A percentile compares a stretch with the other conserved stretches of the same genome.
These are phyloP conservation scores for Hypsibius dujardini DNA, from an alignment of 1,140 invertebrate genomes.

Conservation along the genomic window DNA sequence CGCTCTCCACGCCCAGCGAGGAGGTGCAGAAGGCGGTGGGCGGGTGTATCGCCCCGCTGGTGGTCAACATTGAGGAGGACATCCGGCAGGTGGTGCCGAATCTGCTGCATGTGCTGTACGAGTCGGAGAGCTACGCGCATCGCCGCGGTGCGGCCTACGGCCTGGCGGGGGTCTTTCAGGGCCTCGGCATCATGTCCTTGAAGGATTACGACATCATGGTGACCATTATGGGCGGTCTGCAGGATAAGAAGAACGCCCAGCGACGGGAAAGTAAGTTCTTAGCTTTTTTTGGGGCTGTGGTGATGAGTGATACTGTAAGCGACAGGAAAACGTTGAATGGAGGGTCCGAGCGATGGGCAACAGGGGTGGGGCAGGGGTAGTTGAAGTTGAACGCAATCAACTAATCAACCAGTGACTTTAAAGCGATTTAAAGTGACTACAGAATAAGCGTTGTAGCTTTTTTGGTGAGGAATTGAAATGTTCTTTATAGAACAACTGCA, in stretches of 20 bases:
- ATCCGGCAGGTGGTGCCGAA: slow-evolving; percentile 69
- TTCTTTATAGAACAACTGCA: no score
- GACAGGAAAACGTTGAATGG: no score
- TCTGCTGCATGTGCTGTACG: slow-evolving; percentile 65
- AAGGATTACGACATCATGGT: slow-evolving; percentile 93
- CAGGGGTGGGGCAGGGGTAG: no score
- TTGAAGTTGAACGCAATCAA: no score
- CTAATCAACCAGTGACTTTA: no score
- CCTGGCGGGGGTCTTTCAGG: slow-evolving; percentile 74
- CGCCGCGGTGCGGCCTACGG: slow-evolving; percentile 75
- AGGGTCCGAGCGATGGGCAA: no score
- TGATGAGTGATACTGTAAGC: no score
- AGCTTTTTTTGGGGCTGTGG: no score
- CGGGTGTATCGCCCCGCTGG: slow-evolving; percentile 79
- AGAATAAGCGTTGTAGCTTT: no score
- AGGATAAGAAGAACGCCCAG: slow-evolving; percentile 86
- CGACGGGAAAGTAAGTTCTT: slow-evolving; percentile 57
- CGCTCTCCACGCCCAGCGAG: slow-evolving; percentile 86
- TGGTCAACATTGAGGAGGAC: slow-evolving; percentile 74
- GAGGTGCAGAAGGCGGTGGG: slow-evolving; percentile 93
- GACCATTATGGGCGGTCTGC: slow-evolving; percentile 75
- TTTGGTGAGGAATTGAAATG: no score
- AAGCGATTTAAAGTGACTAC: no score
- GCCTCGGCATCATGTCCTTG: slow-evolving; percentile 79
- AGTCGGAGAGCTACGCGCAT: slow-evolving; percentile 91